Evolutionary conservation across 2,888 invertebrate species (phyloP).

Genomic region (Spilarctia lutea): DNA sequence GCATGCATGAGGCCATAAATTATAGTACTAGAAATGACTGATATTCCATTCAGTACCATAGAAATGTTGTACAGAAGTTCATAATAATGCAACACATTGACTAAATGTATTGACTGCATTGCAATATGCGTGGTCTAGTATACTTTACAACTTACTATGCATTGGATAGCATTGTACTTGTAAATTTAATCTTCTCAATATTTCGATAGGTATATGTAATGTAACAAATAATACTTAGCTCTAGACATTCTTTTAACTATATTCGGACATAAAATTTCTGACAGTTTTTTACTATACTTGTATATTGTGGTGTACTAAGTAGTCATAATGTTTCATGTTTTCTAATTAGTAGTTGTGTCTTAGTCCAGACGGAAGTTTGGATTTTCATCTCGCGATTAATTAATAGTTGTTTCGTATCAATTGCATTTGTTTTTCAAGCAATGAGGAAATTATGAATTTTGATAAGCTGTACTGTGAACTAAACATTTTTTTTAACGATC

Average conservation of each 20-base stretch:
- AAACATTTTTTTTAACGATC: conserved; percentile 41
- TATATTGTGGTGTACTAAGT: conserved; percentile 60
- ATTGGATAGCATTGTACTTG: conserved; percentile 57
- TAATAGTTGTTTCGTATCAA: conserved; percentile 55
- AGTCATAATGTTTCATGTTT: conserved; percentile 54
- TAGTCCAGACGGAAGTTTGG: conserved; percentile 48
- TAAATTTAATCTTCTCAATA: conserved; percentile 64
- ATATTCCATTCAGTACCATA: conserved; percentile 60
- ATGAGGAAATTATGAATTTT: conserved; percentile 59
- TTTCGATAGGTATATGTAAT: conserved; percentile 61
- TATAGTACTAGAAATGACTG: conserved; percentile 68
- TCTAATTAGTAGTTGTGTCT: conserved; percentile 51
- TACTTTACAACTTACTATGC: conserved; percentile 54
- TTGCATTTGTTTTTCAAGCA: conserved; percentile 52
- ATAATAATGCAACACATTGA: conserved; percentile 53
- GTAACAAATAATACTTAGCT: conserved; percentile 68
- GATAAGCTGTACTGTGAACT: conserved; percentile 56
- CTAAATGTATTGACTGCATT: conserved; percentile 49
- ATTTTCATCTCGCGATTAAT: conserved; percentile 62
- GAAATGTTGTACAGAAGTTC: conserved; percentile 62
- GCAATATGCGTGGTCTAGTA: conserved; percentile 52
- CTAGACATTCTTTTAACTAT: conserved; percentile 78
- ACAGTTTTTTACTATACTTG: conserved; percentile 73
- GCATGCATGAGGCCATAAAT: conserved; percentile 69
- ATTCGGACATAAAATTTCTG: conserved; percentile 63